A percentile compares a stretch with the other conserved stretches of the same genome.
Evolutionary conservation across 2,888 invertebrate species (phyloP).

Genomic region (Sesamia inferens): DNA sequence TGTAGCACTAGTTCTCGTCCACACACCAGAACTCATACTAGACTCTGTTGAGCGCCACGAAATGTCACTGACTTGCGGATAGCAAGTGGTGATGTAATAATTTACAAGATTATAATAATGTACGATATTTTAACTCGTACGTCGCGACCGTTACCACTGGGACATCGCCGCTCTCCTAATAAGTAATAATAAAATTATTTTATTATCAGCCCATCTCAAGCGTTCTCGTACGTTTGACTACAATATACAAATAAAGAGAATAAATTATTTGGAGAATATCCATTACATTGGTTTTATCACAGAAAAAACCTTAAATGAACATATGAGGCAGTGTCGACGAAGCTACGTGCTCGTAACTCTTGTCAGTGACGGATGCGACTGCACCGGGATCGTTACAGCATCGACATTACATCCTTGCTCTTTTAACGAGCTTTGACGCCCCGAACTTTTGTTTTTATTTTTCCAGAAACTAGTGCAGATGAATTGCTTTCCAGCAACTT

Average conservation of each 20-base stretch:
- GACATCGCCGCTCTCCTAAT: too few relatives aligned
- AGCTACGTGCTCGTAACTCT: slow-evolving; percentile 62
- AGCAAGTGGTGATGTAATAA: too few relatives aligned
- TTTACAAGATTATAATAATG: too few relatives aligned
- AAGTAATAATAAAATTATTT: too few relatives aligned
- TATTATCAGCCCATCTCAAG: background rate
- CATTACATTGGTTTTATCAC: background rate
- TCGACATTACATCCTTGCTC: slow-evolving; percentile 73
- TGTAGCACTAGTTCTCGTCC: too few relatives aligned
- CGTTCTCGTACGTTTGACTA: background rate
- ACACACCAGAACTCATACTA: too few relatives aligned
- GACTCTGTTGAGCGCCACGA: too few relatives aligned
- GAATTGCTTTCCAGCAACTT: slow-evolving; percentile 62
- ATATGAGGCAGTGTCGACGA: slow-evolving; percentile 43
- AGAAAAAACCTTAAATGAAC: slow-evolving; percentile 32
- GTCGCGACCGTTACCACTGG: too few relatives aligned
- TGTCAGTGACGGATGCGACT: slow-evolving; percentile 81
- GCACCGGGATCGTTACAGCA: slow-evolving; percentile 74
- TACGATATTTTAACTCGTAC: too few relatives aligned
- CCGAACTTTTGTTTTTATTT: slow-evolving; percentile 69
- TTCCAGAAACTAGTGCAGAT: slow-evolving; percentile 60
- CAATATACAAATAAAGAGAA: background rate
- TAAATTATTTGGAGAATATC: slow-evolving; percentile 3
- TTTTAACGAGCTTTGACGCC: slow-evolving; percentile 77
- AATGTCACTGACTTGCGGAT: too few relatives aligned